These are phyloP conservation scores for Daubentonia madagascariensis DNA, from an alignment of 2,113 vertebrate species.

Conservation along the genomic window DNA sequence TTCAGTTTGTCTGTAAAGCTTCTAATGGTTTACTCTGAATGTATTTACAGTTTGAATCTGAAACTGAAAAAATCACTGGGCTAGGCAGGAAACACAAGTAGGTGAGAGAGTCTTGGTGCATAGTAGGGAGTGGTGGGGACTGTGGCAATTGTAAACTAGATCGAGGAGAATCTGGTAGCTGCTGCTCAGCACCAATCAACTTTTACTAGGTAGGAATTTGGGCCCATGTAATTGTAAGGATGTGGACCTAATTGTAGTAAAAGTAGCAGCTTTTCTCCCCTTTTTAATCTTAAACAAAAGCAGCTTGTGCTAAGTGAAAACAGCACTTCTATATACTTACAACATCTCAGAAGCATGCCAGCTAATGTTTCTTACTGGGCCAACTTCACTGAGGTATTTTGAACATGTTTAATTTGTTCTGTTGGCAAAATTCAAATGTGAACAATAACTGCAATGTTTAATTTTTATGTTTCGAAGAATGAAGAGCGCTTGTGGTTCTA, in stretches of 20 bases:
- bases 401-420: not conserved
- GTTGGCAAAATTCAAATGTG: not conserved
- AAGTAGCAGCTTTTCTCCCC: not conserved
- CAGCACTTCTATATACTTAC: not conserved
- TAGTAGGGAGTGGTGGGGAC: not conserved
- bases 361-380: not conserved
- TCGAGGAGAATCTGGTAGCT: not conserved
- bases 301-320: not conserved
- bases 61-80: not conserved
- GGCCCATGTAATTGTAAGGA: not conserved
- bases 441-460: not conserved
- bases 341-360: not conserved
- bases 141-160: not conserved
- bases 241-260: not conserved
- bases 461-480: not conserved
- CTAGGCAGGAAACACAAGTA: not conserved
- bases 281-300: not conserved
- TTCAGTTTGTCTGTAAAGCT: not conserved
- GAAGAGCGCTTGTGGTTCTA: not conserved
- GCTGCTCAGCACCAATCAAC: not conserved
- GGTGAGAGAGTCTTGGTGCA: not conserved
- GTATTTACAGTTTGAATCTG: slow-evolving; percentile 15
- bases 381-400: not conserved
- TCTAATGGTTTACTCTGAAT: not conserved
- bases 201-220: not conserved